A percentile compares a stretch with the other conserved stretches of the same genome.
These are phyloP conservation scores for Cardinalis cardinalis DNA, from an alignment of 2,113 vertebrate genomes.

Conservation along the genomic window DNA sequence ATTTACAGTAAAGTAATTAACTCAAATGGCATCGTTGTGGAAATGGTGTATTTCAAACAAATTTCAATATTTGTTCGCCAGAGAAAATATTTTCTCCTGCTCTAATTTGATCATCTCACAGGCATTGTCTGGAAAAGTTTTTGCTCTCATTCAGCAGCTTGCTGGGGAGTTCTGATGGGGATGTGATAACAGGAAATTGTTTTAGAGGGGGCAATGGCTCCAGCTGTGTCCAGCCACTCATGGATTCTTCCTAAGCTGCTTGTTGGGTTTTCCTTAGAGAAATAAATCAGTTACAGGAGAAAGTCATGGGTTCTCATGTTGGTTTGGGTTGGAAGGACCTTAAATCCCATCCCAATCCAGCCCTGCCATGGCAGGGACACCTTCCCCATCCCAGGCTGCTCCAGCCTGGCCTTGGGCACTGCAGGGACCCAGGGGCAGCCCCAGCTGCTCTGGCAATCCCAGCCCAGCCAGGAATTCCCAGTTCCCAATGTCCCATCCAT, in stretches of 20 bases:
- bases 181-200: neutral
- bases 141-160: neutral
- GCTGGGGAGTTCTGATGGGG: neutral
- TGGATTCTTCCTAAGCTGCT: neutral
- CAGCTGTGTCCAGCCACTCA: neutral
- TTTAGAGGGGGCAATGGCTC: neutral
- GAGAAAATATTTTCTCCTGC: constrained; percentile 60
- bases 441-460: no score
- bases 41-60: constrained; percentile 67
- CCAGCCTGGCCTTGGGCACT: neutral
- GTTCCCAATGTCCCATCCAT: neutral
- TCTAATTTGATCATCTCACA: constrained; percentile 9
- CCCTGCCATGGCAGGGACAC: neutral
- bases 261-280: neutral
- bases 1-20: constrained; percentile 75
- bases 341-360: accelerated
- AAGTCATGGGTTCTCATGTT: neutral
- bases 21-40: constrained; percentile 61
- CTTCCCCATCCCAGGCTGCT: accelerated
- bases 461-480: neutral
- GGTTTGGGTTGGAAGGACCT: neutral
- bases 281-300: neutral
- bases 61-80: constrained; percentile 61
- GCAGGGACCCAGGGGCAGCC: neutral
- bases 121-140: constrained; percentile 44